Base-by-base conservation (phyloP, 2,113 vertebrate genomes). In the Toxostoma redivivum region DNA sequence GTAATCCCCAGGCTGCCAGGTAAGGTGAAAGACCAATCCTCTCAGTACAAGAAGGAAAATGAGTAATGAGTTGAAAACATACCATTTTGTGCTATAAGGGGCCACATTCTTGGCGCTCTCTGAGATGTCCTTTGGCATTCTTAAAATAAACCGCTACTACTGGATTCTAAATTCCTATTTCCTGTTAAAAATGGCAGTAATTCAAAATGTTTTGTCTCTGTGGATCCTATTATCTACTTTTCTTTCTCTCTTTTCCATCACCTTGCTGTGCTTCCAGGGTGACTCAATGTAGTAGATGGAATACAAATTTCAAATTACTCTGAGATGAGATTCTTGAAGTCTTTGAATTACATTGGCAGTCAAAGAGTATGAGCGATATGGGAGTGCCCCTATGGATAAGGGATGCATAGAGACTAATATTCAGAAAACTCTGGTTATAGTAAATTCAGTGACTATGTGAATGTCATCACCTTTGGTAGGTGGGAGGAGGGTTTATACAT, bases 241-340 rank as follows among this genome's bases (percentile, higher is more conserved):
- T 74, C 33, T 89, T 79, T 81, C 33, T 86, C 50, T 80, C 24
- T 78, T 15, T 37, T 38, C 35, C 14, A 31, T 79, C 51, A 60
- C 37, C 27, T 64, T 0, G 0, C 47, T 0, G 0, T 81, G 30
- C 25, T 80, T 67, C 28, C 33, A n/a, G 20, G 11, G 30, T 65
- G 20, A 50, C 54, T 83, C 18, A 69, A 85, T 80, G n/a, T 18
- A 9, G 13, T 37, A 66, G 67, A 53, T 35, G 22, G n/a, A 67
- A 66, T 38, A 51, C 12, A 78, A 66, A n/a, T 72, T 88, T 86
- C 38, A 44, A 47, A 20, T 51, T 3, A 48, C 23, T 78, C 56
- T 54, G 40, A 81, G 38, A 31, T 64, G 22, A 78, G 33, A n/a
- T 11, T 23, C 38, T 30, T 53, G 33, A 87, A 57, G 10, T 48